These are phyloP conservation scores for Philereme vetulata DNA, from an alignment of 2,888 invertebrate species.

Conservation along the genomic window DNA sequence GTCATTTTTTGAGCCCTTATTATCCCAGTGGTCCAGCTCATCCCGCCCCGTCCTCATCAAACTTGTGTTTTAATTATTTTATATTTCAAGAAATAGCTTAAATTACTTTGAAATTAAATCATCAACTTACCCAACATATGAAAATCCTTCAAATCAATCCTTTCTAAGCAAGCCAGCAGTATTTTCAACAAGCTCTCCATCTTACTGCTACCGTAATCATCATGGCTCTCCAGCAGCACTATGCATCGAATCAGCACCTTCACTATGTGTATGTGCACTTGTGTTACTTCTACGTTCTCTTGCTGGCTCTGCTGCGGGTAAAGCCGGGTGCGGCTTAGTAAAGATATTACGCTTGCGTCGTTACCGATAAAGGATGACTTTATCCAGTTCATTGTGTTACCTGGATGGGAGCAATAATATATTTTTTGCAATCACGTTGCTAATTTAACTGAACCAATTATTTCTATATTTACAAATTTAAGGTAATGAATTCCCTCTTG, in stretches of 20 bases:
- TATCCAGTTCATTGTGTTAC: slow-evolving; percentile 63
- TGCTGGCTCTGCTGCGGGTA: slow-evolving; percentile 67
- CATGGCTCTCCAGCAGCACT: slow-evolving; percentile 49
- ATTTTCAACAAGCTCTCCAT: slow-evolving; percentile 73
- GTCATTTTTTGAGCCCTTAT: no score
- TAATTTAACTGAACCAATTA: no score
- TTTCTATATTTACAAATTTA: no score
- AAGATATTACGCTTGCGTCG: slow-evolving; percentile 62
- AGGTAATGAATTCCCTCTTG: no score
- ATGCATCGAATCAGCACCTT: slow-evolving; percentile 66
- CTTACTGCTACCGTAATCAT: slow-evolving; percentile 55
- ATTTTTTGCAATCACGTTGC: no score
- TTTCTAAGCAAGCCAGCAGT: slow-evolving; percentile 66
- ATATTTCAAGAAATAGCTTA: no score
- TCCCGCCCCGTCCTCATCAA: no score
- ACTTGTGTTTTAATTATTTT: no score
- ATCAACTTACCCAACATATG: slow-evolving; percentile 70
- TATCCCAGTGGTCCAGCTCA: no score
- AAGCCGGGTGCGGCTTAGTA: slow-evolving; percentile 63
- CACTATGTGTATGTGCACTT: slow-evolving; percentile 69
- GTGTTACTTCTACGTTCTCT: slow-evolving; percentile 68
- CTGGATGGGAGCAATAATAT: slow-evolving; percentile 39
- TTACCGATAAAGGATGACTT: slow-evolving; percentile 63
- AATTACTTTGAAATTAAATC: no score
- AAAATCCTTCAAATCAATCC: slow-evolving; percentile 73